Percentiles rank a stretch among this genome's conserved stretches.
Evolutionary conservation across 64 coral and sea anemone genomes (phyloP).

Genomic region (Hydrozoanthus tunicans): DNA sequence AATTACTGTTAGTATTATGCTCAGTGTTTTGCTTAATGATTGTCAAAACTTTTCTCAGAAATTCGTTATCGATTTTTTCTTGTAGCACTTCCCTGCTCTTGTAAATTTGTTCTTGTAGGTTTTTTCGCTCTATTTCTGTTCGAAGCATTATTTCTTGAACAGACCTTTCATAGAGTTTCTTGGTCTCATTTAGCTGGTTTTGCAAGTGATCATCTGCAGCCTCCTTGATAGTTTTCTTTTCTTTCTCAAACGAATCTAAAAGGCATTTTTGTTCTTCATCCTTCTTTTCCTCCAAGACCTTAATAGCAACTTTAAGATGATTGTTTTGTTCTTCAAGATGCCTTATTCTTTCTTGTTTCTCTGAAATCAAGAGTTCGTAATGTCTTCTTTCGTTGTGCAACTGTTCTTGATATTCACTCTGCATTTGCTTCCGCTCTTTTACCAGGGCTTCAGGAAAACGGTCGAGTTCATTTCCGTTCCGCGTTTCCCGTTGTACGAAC

Average conservation of each 20-base stretch:
- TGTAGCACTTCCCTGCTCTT: conserved; percentile 71
- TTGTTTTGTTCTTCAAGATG: conserved; percentile 58
- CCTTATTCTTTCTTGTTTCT: conserved; percentile 33
- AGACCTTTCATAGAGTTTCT: conserved; percentile 18
- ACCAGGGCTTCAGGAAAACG: neutral
- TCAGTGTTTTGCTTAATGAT: conserved; percentile 20
- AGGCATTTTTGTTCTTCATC: conserved; percentile 71
- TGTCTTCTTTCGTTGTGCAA: conserved; percentile 9
- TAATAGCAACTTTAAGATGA: conserved; percentile 38
- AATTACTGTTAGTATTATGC: neutral
- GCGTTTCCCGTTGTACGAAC: no score
- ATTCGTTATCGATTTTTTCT: conserved; percentile 80
- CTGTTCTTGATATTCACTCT: conserved; percentile 1
- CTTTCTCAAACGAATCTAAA: conserved; percentile 68
- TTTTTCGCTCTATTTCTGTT: conserved; percentile 40
- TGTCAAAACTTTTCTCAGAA: conserved; percentile 45
- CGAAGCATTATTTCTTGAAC: neutral
- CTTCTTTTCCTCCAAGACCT: conserved; percentile 39
- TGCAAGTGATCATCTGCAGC: conserved; percentile 11
- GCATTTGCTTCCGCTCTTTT: neutral
- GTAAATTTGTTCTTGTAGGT: conserved; percentile 50
- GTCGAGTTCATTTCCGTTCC: neutral
- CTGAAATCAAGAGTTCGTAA: neutral
- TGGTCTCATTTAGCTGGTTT: neutral
- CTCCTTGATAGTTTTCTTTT: conserved; percentile 44